A percentile compares a stretch with the other conserved stretches of the same genome.
Evolutionary conservation across 2,888 invertebrate genomes (phyloP).

Genomic region (Coelopa pilipes): DNA sequence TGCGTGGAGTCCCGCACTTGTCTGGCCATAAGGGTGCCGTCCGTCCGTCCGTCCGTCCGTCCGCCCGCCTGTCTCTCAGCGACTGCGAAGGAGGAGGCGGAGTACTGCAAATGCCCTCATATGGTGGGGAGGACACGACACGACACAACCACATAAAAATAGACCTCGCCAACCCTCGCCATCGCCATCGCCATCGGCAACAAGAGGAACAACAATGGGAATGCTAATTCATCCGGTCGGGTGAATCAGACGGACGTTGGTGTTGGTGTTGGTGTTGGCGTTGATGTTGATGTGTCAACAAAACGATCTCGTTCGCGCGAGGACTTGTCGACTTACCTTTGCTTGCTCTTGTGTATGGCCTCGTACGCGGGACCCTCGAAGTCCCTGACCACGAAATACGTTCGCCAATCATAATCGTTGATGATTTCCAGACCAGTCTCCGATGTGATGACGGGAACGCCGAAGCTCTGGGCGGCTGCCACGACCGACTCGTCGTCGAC

Average conservation of each 20-base stretch:
- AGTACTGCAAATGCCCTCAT: too few species aligned
- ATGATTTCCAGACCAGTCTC: conserved; percentile 73
- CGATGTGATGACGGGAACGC: conserved; percentile 73
- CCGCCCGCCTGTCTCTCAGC: too few species aligned
- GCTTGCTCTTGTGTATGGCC: conserved; percentile 72
- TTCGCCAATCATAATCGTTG: conserved; percentile 71
- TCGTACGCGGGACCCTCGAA: conserved; percentile 77
- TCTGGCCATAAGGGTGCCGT: too few species aligned
- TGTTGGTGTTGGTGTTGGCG: background rate
- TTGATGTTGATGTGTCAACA: background rate
- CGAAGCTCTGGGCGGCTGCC: conserved; percentile 73
- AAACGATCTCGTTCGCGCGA: conserved; percentile 15
- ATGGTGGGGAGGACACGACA: too few species aligned
- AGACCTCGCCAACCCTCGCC: too few species aligned
- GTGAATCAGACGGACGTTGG: background rate
- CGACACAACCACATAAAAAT: too few species aligned
- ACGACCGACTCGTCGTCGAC: conserved; percentile 69
- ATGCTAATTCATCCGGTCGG: background rate
- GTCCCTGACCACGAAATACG: conserved; percentile 76
- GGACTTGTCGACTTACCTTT: conserved; percentile 68
- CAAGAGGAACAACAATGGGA: too few species aligned
- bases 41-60: too few species aligned
- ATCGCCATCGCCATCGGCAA: too few species aligned
- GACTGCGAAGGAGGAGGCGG: too few species aligned
- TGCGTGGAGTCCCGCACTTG: too few species aligned